These are phyloP conservation scores for Cricetomys ansorgei DNA, from an alignment of 2,113 vertebrate species.

Conservation along the genomic window DNA sequence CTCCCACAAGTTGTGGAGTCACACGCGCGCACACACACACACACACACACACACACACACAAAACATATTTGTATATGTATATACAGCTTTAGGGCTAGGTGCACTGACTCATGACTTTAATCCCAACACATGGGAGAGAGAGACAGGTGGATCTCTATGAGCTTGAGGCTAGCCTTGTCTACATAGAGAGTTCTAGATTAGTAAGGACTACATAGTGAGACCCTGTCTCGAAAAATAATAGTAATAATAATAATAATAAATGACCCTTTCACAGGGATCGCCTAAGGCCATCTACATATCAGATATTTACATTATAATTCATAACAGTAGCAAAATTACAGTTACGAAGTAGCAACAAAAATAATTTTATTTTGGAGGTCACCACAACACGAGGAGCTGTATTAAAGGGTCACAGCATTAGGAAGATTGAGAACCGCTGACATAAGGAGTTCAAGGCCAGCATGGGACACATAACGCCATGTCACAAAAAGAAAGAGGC, in stretches of 20 bases:
- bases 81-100: neutral
- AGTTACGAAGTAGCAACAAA: too few species aligned
- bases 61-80: neutral
- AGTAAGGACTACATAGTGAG: neutral
- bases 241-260: too few species aligned
- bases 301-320: too few species aligned
- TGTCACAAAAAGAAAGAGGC: neutral
- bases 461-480: neutral
- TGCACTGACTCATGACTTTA: neutral
- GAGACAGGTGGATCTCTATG: neutral
- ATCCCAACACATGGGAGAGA: neutral
- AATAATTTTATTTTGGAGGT: too few species aligned
- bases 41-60: neutral
- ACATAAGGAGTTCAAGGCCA: neutral
- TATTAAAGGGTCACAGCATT: too few species aligned
- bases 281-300: too few species aligned
- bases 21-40: too few species aligned
- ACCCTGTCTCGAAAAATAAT: neutral
- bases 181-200: neutral
- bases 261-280: too few species aligned
- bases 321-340: too few species aligned
- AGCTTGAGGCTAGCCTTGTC: neutral
- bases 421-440: too few species aligned
- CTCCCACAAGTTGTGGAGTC: neutral
- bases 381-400: too few species aligned